A percentile compares a stretch with the other conserved stretches of the same genome.
These are phyloP conservation scores for Nematostella vectensis DNA, from an alignment of 92 coral and sea anemone species.

Conservation along the genomic window DNA sequence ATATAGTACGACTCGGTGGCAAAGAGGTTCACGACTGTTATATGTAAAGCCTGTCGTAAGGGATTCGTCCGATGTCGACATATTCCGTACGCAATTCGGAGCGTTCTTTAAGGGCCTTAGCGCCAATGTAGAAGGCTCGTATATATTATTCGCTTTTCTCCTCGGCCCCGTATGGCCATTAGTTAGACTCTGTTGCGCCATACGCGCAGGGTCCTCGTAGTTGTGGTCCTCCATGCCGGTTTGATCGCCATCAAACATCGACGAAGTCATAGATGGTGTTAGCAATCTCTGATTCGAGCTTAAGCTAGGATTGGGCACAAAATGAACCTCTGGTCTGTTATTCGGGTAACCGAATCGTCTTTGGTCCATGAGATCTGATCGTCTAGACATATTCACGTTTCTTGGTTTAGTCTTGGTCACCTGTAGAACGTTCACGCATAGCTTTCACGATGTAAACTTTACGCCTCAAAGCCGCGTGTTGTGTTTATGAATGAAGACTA, in stretches of 20 bases:
- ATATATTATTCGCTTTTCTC: slow-evolving; percentile 23
- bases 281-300: slow-evolving; percentile 24
- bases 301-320: slow-evolving; percentile 26
- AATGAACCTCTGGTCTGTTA: slow-evolving; percentile 19
- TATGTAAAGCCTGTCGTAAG: slow-evolving; percentile 25
- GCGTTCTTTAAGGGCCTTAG: slow-evolving; percentile 18
- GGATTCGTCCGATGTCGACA: slow-evolving; percentile 19
- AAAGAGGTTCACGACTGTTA: slow-evolving; percentile 18
- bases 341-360: slow-evolving; percentile 14
- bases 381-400: slow-evolving; percentile 6
- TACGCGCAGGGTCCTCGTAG: slow-evolving; percentile 31
- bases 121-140: slow-evolving; percentile 21
- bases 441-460: slow-evolving; percentile 2
- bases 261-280: slow-evolving; percentile 13
- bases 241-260: slow-evolving; percentile 7
- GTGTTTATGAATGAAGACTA: not conserved
- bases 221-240: slow-evolving; percentile 9
- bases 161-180: slow-evolving; percentile 16
- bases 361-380: slow-evolving; percentile 10
- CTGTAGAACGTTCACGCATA: not conserved
- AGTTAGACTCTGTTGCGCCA: slow-evolving; percentile 22
- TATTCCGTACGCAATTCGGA: slow-evolving; percentile 13
- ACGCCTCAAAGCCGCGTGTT: not conserved
- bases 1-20: slow-evolving; percentile 40
- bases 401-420: not conserved